A percentile compares a stretch with the other conserved stretches of the same genome.
Conservation (phyloP, 2,797 vertebrate genomes). For the Merluccius polli region DNA sequence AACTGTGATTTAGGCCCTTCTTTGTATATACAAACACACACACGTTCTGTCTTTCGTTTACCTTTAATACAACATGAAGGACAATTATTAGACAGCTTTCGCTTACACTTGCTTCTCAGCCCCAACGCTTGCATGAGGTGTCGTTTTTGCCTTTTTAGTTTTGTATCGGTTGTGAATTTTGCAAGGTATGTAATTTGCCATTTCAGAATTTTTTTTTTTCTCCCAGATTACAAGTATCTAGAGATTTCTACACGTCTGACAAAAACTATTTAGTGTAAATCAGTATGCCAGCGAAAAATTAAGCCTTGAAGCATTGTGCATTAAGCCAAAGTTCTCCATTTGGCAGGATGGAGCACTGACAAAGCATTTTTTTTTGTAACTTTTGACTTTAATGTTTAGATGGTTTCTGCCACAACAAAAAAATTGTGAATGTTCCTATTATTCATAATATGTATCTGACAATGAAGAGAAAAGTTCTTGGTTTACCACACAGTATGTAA, state of each 20-base stretch:
- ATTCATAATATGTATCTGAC: slow-evolving; percentile 54
- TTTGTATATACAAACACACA: slow-evolving; percentile 51
- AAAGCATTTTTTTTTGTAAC: slow-evolving; percentile 57
- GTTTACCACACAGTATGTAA: slow-evolving; percentile 31
- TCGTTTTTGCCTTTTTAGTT: slow-evolving; percentile 24
- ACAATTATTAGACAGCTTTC: slow-evolving; percentile 39
- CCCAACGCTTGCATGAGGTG: slow-evolving; percentile 36
- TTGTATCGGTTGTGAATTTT: neutral
- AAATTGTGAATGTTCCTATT: slow-evolving; percentile 40
- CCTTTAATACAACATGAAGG: slow-evolving; percentile 59
- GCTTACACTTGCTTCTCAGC: slow-evolving; percentile 40
- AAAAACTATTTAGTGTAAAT: slow-evolving; percentile 48
- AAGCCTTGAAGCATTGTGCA: slow-evolving; percentile 61
- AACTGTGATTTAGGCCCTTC: slow-evolving; percentile 40
- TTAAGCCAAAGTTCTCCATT: slow-evolving; percentile 62
- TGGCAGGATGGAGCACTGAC: slow-evolving; percentile 62
- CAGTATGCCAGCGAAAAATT: slow-evolving; percentile 47
- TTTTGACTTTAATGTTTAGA: slow-evolving; percentile 44
- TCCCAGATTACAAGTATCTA: slow-evolving; percentile 27
- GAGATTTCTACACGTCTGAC: slow-evolving; percentile 45
- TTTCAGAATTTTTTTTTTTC: slow-evolving; percentile 51
- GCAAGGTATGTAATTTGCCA: slow-evolving; percentile 30
- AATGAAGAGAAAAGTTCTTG: slow-evolving; percentile 38
- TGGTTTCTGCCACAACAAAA: slow-evolving; percentile 49
- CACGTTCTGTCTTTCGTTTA: slow-evolving; percentile 40